These are phyloP conservation scores for Aleadryas rufinucha DNA, from an alignment of 2,113 vertebrate genomes.

Conservation along the genomic window DNA sequence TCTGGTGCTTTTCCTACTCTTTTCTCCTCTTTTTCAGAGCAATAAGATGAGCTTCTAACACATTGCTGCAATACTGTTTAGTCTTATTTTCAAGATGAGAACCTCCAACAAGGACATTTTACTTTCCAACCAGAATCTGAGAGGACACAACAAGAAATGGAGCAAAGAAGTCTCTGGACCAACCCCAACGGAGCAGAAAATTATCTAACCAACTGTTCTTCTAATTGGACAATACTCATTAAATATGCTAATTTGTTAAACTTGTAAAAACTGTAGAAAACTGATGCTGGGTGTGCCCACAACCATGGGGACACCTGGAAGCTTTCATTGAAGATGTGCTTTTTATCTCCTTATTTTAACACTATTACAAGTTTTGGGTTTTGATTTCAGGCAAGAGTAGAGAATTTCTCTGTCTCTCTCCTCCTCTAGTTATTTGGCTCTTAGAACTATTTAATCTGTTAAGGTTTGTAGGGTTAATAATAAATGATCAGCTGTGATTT, in stretches of 20 bases:
- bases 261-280: not conserved
- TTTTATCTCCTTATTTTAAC: not conserved
- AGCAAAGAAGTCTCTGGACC: not conserved
- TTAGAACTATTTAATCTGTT: not conserved
- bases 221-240: not conserved
- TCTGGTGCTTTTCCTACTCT: not conserved
- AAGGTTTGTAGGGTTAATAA: not conserved
- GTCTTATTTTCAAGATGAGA: not conserved
- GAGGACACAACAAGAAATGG: not conserved
- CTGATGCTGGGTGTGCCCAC: not conserved
- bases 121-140: not conserved
- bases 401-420: not conserved
- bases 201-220: not conserved
- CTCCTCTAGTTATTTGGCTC: not conserved
- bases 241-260: not conserved
- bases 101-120: not conserved
- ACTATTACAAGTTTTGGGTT: not conserved
- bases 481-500: not conserved
- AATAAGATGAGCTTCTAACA: not conserved
- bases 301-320: not conserved
- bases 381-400: not conserved
- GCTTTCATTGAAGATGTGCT: not conserved
- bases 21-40: not conserved
- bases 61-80: not conserved
- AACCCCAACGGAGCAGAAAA: not conserved